Conservation (phyloP, 1,140 invertebrate genomes). For the Zaprionus inermis region DNA sequence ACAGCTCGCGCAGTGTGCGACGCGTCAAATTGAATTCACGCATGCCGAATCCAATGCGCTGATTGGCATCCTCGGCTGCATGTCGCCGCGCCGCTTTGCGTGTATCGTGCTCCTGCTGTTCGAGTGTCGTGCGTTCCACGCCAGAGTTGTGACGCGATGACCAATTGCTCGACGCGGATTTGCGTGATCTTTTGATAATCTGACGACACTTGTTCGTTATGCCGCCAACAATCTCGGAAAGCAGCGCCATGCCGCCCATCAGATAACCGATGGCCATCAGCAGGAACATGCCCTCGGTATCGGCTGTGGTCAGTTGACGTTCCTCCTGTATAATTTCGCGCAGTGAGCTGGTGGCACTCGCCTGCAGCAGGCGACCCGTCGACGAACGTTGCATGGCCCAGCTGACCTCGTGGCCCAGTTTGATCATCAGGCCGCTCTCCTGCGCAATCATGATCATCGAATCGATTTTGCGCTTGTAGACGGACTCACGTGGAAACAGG, state of each 20-base stretch:
- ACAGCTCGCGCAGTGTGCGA: constrained; percentile 71
- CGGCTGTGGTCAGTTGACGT: constrained; percentile 88
- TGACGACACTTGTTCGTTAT: constrained; percentile 86
- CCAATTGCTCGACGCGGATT: constrained; percentile 61
- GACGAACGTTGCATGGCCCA: constrained; percentile 88
- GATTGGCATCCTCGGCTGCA: constrained; percentile 50
- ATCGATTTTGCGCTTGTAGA: constrained; percentile 87
- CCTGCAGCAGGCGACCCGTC: constrained; percentile 86
- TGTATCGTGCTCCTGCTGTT: constrained; percentile 55
- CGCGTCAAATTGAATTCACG: constrained; percentile 73
- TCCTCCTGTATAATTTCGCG: constrained; percentile 86
- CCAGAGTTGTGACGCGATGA: constrained; percentile 66
- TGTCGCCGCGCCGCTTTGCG: constrained; percentile 58
- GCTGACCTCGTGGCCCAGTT: constrained; percentile 88
- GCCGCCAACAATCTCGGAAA: constrained; percentile 88
- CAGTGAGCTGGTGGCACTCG: constrained; percentile 59
- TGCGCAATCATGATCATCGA: constrained; percentile 86
- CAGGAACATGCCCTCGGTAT: constrained; percentile 92
- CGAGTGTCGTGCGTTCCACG: constrained; percentile 29
- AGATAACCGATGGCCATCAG: constrained; percentile 88
- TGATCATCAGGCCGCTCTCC: constrained; percentile 88
- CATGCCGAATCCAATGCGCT: constrained; percentile 66
- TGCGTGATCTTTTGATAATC: constrained; percentile 68
- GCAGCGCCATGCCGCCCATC: constrained; percentile 85
- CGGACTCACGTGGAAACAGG: constrained; percentile 86